Evolutionary conservation across 2,113 vertebrate genomes (phyloP), one percentile per base, ranked within the genome.

Genomic region (Astur gentilis): DNA sequence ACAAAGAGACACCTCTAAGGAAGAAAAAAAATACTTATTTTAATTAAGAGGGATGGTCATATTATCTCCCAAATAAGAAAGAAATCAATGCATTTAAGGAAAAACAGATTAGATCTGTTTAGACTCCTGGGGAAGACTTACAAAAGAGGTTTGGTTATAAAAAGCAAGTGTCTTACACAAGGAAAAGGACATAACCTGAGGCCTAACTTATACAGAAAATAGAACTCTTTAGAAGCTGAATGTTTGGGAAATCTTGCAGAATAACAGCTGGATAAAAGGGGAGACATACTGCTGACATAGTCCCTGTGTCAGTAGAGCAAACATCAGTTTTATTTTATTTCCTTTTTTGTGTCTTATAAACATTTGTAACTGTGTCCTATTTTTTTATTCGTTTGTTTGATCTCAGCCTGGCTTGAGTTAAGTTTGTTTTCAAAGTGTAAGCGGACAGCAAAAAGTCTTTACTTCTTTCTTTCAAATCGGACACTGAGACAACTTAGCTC

Each of bases 81-180:
- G 26, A 84, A 95, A 92, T 95, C 75, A 95, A 87, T 97, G 61
- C 1, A 58, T 82, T 89, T 95, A 80, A 92, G 64, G 64, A 94
- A 94, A 94, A 96, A 45, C 5, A 87, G 80, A 95, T 96, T 89
- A 94, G 76, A 93, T 92, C 75, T 90, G 58, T 89, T 92, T 61
- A 90, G 91, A 61, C 40, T 95, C 78, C 79, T 60, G 40, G 34
- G 54, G 76, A 92, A 21, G 54, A 73, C 16, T 78, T 89, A 54
- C 5, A 70, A 69, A 90, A 80, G 67, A 89, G 19, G 20, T 38
- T 17, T 78, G 16, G 5, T 87, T 95, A 67, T 81, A 75, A 83
- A 96, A 91, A 78, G 45, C 31, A 66, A 88, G 15, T 49, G 49
- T 58, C 50, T 91, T 87, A 47, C 14, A 21, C 45, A 44, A 78